phyloP scores from a whole-genome alignment of 1,140 invertebrate species.

The Centruroides vittatus region DNA sequence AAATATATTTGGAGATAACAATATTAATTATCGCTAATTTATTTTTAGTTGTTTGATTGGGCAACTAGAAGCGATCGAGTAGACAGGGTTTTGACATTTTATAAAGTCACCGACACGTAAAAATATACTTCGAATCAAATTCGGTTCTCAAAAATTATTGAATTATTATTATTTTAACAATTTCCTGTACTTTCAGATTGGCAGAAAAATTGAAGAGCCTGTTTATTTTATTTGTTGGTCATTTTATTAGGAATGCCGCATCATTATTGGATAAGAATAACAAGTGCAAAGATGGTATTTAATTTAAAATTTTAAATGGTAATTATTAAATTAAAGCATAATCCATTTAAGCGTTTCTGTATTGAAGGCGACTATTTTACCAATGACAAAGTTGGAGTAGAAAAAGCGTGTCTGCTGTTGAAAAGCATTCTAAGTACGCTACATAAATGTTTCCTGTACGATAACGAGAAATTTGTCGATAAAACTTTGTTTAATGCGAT shows the following conservation, averaged over 20 bases:
- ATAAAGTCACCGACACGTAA: constrained; percentile 42
- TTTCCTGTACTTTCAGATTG: constrained; percentile 27
- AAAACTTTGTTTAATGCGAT: constrained; percentile 67
- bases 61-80: not conserved
- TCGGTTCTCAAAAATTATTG: too few species aligned
- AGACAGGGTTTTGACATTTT: constrained; percentile 60
- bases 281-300: not conserved
- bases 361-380: not conserved
- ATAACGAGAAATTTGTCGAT: constrained; percentile 62
- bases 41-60: not conserved
- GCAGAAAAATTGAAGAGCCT: constrained; percentile 69
- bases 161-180: too few species aligned
- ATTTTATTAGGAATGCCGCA: constrained; percentile 65
- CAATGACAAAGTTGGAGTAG: constrained; percentile 3
- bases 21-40: too few species aligned
- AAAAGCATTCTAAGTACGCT: constrained; percentile 56
- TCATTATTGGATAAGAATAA: constrained; percentile 40
- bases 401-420: constrained; percentile 39
- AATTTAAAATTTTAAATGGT: too few species aligned
- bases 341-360: too few species aligned
- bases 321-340: too few species aligned
- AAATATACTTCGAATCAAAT: too few species aligned
- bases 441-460: constrained; percentile 60
- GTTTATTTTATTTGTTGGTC: constrained; percentile 74
- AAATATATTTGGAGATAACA: too few species aligned